phyloP scores from a whole-genome alignment of 2,113 vertebrate species.

The Gymnarchus niloticus region DNA sequence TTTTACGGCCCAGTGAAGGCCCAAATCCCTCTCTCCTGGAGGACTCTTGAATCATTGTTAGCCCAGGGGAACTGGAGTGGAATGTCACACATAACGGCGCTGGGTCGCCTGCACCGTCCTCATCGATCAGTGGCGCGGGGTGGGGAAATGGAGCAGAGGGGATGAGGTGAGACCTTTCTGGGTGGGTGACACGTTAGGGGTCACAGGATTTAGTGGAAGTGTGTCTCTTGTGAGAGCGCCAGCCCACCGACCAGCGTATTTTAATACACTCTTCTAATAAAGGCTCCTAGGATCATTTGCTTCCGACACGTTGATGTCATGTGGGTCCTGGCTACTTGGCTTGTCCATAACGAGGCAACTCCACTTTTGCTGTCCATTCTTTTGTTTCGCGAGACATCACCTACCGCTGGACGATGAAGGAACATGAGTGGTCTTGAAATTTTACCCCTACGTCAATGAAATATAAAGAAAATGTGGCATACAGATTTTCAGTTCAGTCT shows the following conservation, averaged over 20 bases:
- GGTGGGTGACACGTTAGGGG: conserved; percentile 37
- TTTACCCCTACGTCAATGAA: background rate
- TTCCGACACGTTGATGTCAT: too few species aligned
- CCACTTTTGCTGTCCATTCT: background rate
- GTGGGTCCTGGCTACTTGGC: too few species aligned
- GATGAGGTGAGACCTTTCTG: conserved; percentile 41
- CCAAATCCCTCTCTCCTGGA: conserved; percentile 78
- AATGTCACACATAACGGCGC: conserved; percentile 82
- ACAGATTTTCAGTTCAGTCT: background rate
- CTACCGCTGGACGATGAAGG: background rate
- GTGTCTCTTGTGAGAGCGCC: too few species aligned
- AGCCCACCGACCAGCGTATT: too few species aligned
- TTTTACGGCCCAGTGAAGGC: conserved; percentile 69
- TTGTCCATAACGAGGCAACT: too few species aligned
- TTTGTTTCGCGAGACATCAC: background rate
- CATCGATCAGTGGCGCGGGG: conserved; percentile 63
- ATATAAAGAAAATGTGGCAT: background rate
- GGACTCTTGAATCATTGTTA: conserved; percentile 68
- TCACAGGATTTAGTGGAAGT: too few species aligned
- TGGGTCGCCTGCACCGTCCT: conserved; percentile 71
- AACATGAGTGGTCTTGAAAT: too few species aligned
- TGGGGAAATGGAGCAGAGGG: conserved; percentile 3
- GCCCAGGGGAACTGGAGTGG: conserved; percentile 83
- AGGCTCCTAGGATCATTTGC: too few species aligned
- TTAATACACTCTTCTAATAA: too few species aligned